Evolutionary conservation across 2,888 invertebrate genomes (phyloP).

Genomic region (Synergus gifuensis): DNA sequence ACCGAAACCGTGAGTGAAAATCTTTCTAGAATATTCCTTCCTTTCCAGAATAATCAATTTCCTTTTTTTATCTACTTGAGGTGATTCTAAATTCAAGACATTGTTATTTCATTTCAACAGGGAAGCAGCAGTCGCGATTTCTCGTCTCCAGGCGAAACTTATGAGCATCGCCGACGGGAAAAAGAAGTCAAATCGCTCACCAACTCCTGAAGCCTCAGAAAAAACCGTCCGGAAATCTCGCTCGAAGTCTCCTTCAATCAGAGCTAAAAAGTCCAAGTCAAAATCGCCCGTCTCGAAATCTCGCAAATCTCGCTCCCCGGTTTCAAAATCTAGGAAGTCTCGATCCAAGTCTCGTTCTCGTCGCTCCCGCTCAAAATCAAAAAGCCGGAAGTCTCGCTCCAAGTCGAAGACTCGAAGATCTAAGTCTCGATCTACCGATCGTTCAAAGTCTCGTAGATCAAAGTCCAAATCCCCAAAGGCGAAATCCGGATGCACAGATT

Average conservation of each 20-base stretch:
- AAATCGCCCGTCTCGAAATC: constrained; percentile 66
- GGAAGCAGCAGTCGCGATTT: constrained; percentile 79
- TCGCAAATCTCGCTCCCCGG: constrained; percentile 67
- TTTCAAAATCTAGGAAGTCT: constrained; percentile 64
- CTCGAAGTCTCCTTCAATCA: constrained; percentile 70
- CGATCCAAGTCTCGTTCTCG: constrained; percentile 62
- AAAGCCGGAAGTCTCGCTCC: constrained; percentile 25
- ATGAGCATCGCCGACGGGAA: constrained; percentile 82
- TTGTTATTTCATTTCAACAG: constrained; percentile 59
- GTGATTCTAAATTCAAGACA: background rate
- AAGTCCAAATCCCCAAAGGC: constrained; percentile 69
- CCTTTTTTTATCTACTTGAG: constrained; percentile 5
- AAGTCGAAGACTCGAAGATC: constrained; percentile 41
- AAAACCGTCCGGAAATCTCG: constrained; percentile 63
- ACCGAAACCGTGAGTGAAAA: constrained; percentile 73
- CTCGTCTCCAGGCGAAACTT: constrained; percentile 82
- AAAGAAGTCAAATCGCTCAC: constrained; percentile 74
- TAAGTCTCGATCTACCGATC: constrained; percentile 64
- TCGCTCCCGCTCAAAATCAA: constrained; percentile 48
- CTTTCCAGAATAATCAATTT: constrained; percentile 25
- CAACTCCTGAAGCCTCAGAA: constrained; percentile 67
- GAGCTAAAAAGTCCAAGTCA: constrained; percentile 72
- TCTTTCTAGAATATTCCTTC: constrained; percentile 24
- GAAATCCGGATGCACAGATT: constrained; percentile 70
- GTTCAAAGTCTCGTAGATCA: constrained; percentile 71